phyloP scores from a whole-genome alignment of 2,888 invertebrate species.

The Dasypolia templi region DNA sequence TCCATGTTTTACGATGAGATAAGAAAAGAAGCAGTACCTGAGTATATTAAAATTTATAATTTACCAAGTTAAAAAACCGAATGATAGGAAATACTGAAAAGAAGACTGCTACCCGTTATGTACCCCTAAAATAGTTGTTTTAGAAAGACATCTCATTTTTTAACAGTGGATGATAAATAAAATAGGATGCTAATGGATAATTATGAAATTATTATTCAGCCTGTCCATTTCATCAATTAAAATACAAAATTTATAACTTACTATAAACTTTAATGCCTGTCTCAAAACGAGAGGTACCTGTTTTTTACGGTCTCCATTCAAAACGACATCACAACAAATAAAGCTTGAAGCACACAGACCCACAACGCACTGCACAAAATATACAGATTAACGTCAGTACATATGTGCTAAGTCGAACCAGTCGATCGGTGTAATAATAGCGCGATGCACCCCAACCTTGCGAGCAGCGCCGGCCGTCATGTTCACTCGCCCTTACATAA shows the following conservation, averaged over 20 bases:
- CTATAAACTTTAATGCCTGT: background rate
- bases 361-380: slow-evolving; percentile 21
- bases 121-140: no score
- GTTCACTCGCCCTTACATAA: slow-evolving; percentile 78
- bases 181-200: background rate
- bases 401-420: slow-evolving; percentile 51
- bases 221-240: background rate
- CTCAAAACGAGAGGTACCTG: background rate
- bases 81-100: background rate
- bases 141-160: background rate
- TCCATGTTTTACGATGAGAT: slow-evolving; percentile 23
- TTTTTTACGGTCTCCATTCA: no score
- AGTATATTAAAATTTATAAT: slow-evolving; percentile 13
- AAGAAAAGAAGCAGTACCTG: slow-evolving; percentile 7
- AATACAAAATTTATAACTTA: background rate
- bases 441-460: slow-evolving; percentile 63
- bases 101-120: background rate
- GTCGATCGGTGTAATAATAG: slow-evolving; percentile 64
- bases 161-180: no score
- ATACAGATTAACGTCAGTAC: slow-evolving; percentile 59
- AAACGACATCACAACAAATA: slow-evolving; percentile 35
- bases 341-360: slow-evolving; percentile 37
- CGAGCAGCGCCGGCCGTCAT: slow-evolving; percentile 71
- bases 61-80: background rate
- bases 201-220: background rate